Evolutionary conservation across 1,140 invertebrate genomes (phyloP), one percentile per base, ranked within the genome.

Genomic region (Drosophila malerkotliana): DNA sequence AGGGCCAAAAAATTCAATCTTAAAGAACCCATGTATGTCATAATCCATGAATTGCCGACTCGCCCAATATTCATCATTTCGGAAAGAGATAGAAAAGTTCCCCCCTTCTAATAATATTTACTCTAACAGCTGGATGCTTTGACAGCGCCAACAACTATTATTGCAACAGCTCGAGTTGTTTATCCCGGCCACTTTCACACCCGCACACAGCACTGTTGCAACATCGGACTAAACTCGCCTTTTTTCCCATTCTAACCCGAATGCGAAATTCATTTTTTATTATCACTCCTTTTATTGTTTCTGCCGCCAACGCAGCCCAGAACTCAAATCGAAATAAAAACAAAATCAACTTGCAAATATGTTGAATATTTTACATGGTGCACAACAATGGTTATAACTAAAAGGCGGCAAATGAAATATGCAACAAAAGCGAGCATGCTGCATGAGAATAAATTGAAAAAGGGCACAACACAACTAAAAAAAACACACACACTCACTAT

Each of bases 251-350:
- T 30, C 56, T 45, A 59, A 49, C 57, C 77, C 63, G 60, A 68
- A 81, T 81, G 64, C 72, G 78, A 79, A 88, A 88, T 87, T 76
- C 85, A 88, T 88, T 87, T 87, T 87, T 87, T 87, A 87, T 87
- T 82, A 88, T 77, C 82, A 82, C 78, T 78, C 69, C 74, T 81
- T 26, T 69, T 69, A 68, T 69, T 69, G 32, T 68, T 66, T 72
- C 51, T 75, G 55, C 74, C 79, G 75, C 63, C 73, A 56, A 49
- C 59, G 24, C 56, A 32, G 64, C 74, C 26, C 26, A 28, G 26
- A 28, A 28, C 26, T 61, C 47, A 39, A 60, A 68, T 52, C 24
- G 58, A 78, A 77, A 74, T 60, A 68, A 54, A 71, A 77, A 78
- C 58, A 72, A 82, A 78, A 82, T 82, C 74, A 79, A 78, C 82